These are phyloP conservation scores for Cuniculus paca DNA, from an alignment of 2,797 vertebrate species.

Conservation along the genomic window DNA sequence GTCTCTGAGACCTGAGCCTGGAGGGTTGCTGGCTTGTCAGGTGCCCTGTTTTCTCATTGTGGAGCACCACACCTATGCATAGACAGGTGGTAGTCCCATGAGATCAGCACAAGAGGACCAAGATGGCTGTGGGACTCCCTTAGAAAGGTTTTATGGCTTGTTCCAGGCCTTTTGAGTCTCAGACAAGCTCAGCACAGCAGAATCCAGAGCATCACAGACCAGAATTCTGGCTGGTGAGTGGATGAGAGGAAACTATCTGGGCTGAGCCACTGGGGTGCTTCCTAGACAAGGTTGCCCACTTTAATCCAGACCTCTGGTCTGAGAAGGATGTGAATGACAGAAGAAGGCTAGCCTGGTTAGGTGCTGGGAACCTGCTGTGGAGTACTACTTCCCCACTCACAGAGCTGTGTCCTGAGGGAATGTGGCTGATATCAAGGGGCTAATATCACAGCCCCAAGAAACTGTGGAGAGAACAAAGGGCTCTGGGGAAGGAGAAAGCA, in stretches of 20 bases:
- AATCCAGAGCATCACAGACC: background rate
- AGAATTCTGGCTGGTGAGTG: slow-evolving; percentile 5
- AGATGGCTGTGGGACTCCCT: background rate
- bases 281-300: background rate
- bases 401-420: background rate
- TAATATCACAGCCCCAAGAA: background rate
- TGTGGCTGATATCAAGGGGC: background rate
- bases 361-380: background rate
- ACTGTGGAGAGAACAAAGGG: background rate
- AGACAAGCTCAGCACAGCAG: background rate
- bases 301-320: background rate
- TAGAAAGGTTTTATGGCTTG: background rate
- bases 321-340: background rate
- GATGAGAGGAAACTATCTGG: background rate
- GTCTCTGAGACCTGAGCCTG: background rate
- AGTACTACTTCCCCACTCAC: background rate
- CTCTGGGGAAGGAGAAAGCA: background rate
- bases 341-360: background rate
- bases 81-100: background rate
- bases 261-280: background rate
- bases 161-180: background rate
- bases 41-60: background rate
- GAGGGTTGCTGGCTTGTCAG: background rate
- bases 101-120: background rate
- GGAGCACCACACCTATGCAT: background rate